Evolutionary conservation across 2,797 vertebrate genomes (phyloP).

Genomic region (Crocodylus rhombifer): DNA sequence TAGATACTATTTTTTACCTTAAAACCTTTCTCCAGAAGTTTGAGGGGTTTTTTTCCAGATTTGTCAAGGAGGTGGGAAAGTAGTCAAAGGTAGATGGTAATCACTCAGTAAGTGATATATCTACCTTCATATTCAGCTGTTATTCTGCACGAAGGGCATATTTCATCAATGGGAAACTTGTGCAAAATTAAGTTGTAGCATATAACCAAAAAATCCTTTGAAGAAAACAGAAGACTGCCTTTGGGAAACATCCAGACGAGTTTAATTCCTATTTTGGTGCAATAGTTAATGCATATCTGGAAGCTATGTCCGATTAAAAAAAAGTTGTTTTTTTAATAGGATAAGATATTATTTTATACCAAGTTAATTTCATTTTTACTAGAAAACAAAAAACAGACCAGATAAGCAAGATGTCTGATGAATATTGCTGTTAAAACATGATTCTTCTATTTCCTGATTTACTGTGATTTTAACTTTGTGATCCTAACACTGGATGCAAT

Average conservation of each 20-base stretch:
- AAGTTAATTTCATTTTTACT: neutral
- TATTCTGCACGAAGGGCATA: neutral
- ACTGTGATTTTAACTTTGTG: neutral
- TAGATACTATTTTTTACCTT: neutral
- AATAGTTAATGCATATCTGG: constrained; percentile 29
- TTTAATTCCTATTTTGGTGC: constrained; percentile 17
- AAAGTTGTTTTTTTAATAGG: neutral
- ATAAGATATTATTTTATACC: constrained; percentile 30
- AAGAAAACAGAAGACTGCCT: neutral
- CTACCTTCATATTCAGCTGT: neutral
- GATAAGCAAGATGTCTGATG: neutral
- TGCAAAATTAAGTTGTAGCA: neutral
- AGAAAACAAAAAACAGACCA: constrained; percentile 30
- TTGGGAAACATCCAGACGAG: neutral
- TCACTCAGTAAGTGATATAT: neutral
- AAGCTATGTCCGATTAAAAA: neutral
- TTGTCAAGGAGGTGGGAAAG: neutral
- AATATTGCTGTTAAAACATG: neutral
- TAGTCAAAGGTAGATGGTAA: neutral
- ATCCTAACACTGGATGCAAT: neutral
- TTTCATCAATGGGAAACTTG: neutral
- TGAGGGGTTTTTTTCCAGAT: neutral
- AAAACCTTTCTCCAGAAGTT: neutral
- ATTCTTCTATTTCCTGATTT: neutral
- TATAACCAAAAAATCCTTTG: neutral